A percentile compares a stretch with the other conserved stretches of the same genome.
These are phyloP conservation scores for Onychomys torridus DNA, from an alignment of 2,797 vertebrate genomes.

Conservation along the genomic window DNA sequence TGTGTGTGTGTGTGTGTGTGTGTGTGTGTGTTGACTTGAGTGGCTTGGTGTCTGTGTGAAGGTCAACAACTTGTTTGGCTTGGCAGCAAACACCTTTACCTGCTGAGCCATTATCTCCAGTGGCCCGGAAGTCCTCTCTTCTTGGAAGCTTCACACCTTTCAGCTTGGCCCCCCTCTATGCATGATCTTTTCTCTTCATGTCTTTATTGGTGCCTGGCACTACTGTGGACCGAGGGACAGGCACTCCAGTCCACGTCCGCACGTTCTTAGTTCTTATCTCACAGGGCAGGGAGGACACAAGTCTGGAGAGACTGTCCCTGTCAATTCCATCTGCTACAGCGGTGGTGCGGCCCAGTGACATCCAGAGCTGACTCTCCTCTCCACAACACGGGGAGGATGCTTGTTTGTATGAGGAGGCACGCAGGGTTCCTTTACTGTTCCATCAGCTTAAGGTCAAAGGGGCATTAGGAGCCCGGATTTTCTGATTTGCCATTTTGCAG, in stretches of 20 bases:
- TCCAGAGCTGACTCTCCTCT: background rate
- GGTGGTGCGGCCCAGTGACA: background rate
- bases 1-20: background rate
- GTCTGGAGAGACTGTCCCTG: background rate
- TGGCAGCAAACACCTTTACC: background rate
- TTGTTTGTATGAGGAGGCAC: background rate
- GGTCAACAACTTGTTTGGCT: background rate
- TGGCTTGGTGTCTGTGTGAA: background rate
- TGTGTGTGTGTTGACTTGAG: background rate
- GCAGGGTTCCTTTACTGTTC: background rate
- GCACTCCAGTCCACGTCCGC: background rate
- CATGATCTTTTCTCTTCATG: background rate
- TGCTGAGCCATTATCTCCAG: background rate
- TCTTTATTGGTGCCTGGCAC: background rate
- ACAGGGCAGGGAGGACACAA: background rate
- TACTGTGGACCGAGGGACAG: background rate
- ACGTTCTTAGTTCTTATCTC: too few species aligned
- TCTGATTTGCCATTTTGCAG: background rate
- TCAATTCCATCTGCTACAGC: background rate
- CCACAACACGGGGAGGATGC: background rate
- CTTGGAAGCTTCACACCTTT: background rate
- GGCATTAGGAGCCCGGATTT: background rate
- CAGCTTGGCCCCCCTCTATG: background rate
- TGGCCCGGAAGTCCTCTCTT: background rate
- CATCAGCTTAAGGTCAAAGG: background rate